Base-by-base conservation (phyloP, 2,888 invertebrate species). In the Gnatocerus cornutus region DNA sequence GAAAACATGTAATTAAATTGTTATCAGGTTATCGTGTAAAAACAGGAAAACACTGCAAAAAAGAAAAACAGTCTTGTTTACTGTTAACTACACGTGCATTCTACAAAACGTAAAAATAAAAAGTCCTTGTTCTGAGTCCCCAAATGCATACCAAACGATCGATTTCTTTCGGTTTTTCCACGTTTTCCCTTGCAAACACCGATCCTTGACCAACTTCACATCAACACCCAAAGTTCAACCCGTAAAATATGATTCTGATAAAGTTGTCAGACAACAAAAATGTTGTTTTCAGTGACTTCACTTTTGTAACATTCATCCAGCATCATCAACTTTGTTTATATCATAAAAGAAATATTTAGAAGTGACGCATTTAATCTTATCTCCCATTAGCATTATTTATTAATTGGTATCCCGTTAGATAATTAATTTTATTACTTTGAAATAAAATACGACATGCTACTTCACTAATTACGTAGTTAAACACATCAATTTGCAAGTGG, bases 121-220 rank as follows among this genome's bases (percentile, higher is more conserved):
- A n/a, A n/a, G n/a, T n/a, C n/a, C n/a, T n/a, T n/a, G n/a, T n/a
- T n/a, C n/a, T n/a, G n/a, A 21, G 21, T 21, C 4, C 4, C 21
- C 21, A 1, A 21, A 21, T 21, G 4, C 21, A n/a, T 21, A 21
- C 21, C 1, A 21, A 21, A 21, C 21, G 2, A 21, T 21, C 21
- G 21, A 21, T 4, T 21, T 21, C 21, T 21, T 37, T 37, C 10
- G 37, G 37, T 37, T 37, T 37, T 37, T 10, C 37, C 37, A 21
- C 4, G 21, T 3, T 21, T 1, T 21, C 21, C 21, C 21, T 21
- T 21, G 21, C 21, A 4, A 43, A 39, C 8, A 7, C 39, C 9
- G 3, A 10, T 43, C 43, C 43, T 43, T 43, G 43, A 43, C 43
- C 43, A 43, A 43, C 2, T 43, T 43, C 12, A 9, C 43, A 13